Evolutionary conservation across 2,797 vertebrate species (phyloP).

Genomic region (Yasuhikotakia modesta): DNA sequence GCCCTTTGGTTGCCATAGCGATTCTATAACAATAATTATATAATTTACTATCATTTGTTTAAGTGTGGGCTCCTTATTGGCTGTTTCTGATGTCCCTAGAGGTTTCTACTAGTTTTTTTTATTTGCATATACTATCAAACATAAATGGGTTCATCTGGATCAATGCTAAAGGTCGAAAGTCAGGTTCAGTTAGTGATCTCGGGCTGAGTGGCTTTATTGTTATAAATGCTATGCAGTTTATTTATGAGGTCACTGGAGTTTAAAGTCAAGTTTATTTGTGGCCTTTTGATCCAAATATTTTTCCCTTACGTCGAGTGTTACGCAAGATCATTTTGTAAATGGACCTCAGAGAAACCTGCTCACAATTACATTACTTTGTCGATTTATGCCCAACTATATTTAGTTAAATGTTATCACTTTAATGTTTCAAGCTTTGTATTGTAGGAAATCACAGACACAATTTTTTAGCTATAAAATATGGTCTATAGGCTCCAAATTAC

Average conservation of each 20-base stretch:
- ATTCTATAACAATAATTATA: no score
- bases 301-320: background rate
- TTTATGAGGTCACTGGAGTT: constrained; percentile 43
- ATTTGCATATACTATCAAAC: background rate
- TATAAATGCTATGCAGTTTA: constrained; percentile 15
- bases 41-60: background rate
- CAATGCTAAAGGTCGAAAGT: constrained; percentile 44
- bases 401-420: background rate
- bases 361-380: background rate
- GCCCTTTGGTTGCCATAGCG: background rate
- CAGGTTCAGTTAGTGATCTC: constrained; percentile 47
- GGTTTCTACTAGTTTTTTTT: background rate
- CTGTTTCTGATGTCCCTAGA: background rate
- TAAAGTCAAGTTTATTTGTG: constrained; percentile 53
- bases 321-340: background rate
- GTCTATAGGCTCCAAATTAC: background rate
- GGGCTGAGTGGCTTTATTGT: constrained; percentile 24
- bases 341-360: background rate
- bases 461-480: background rate
- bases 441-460: background rate
- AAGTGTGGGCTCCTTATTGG: background rate
- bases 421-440: background rate
- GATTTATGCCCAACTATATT: background rate
- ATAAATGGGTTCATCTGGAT: constrained; percentile 23
- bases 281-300: constrained; percentile 39